Evolutionary conservation across 2,113 vertebrate genomes (phyloP), one percentile per base, ranked within the genome.

Genomic region (Microcebus ravelobensis): DNA sequence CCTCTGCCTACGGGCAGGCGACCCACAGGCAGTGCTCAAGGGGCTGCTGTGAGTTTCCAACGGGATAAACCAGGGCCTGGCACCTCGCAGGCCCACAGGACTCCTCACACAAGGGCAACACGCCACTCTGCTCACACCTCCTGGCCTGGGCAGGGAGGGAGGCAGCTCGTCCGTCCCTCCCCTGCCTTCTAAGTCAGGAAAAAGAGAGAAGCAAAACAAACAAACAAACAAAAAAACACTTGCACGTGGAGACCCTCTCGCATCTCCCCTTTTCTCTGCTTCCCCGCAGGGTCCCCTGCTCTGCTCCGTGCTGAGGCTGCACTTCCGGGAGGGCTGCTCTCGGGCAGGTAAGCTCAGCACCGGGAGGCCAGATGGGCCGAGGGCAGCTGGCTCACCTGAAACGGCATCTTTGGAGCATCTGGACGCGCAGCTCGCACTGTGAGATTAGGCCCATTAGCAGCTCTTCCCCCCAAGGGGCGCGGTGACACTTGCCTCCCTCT

Each of bases 291-390:
- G 13, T n/a, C 84, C 42, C 93, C 65, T 87, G 93, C 0, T 0
- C 20, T 0, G n/a, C 67, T 71, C 74, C 15, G 21, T 0, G 17
- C 85, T 71, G 95, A 94, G 17, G 23, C 48, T 57, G 71, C 52
- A 10, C 59, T 71, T 42, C 48, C 9, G 2, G 57, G 7, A 0
- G 6, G 21, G 73, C 68, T 59, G 34, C 82, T 84, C 82, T 27
- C 34, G 3, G 86, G 70, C 83, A 34, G 20, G 79, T 15, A 13
- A 70, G 42, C 90, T 94, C 74, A 89, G 87, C 86, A 67, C 87
- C 9, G 9, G 61, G 85, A 63, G 25, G 94, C 92, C 96, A 97
- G 94, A 48, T 95, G 97, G 92, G 48, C 7, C 4, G 4, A 36
- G 31, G 61, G 92, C 68, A 14, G 29, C 29, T 2, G 9, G 39